Percentiles rank a stretch among this genome's conserved stretches.
phyloP scores from a whole-genome alignment of 2,113 vertebrate species.

The Elgaria multicarinata region DNA sequence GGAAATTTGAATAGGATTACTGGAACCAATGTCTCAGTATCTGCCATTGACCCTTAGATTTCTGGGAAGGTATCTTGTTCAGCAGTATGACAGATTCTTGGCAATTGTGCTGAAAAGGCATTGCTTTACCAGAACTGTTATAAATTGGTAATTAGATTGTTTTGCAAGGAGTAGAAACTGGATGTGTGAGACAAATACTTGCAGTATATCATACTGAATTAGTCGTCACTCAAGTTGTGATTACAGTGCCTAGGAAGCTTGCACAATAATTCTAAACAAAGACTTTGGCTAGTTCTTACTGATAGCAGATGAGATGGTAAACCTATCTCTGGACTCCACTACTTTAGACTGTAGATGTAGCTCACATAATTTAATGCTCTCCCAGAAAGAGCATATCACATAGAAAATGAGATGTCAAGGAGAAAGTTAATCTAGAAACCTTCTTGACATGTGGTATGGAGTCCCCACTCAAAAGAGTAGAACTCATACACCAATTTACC shows the following conservation, averaged over 20 bases:
- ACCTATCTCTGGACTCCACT: not conserved
- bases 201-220: not conserved
- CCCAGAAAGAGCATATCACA: not conserved
- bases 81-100: conserved; percentile 22
- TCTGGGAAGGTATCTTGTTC: conserved; percentile 29
- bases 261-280: not conserved
- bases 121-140: conserved; percentile 28
- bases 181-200: not conserved
- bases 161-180: conserved; percentile 5
- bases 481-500: not conserved
- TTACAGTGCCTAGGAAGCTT: not conserved
- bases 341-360: not conserved
- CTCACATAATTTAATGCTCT: not conserved
- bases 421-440: not conserved
- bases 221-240: not conserved
- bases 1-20: conserved; percentile 2
- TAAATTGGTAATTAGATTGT: conserved; percentile 25
- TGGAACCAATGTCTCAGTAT: conserved; percentile 20
- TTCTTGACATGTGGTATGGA: not conserved
- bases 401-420: not conserved
- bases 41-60: conserved; percentile 21
- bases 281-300: not conserved
- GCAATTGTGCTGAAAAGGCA: conserved; percentile 14
- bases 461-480: not conserved
- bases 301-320: not conserved